Base-by-base conservation (phyloP, 2,888 invertebrate species). In the Trypoxylon attenuatum region DNA sequence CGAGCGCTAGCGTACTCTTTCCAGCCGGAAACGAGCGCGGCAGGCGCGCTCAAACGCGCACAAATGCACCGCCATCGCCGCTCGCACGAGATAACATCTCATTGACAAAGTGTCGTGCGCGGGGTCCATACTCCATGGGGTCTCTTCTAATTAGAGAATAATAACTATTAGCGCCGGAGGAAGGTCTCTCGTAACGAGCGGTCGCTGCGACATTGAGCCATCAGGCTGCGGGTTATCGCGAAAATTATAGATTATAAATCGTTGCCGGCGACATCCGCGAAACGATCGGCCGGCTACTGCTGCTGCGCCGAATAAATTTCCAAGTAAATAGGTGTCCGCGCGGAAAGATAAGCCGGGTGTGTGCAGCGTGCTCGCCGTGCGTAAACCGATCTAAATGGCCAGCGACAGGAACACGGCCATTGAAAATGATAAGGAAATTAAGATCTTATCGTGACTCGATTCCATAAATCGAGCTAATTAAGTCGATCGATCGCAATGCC, bases 91-190 rank as follows among this genome's bases (percentile, higher is more conserved):
- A 76, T 76, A 76, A 63, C 55, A 76, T 76, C 75, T 54, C 58
- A 50, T 73, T 76, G 76, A 76, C 76, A 76, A 73, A 76, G 76
- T 71, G 69, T 71, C 76, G 60, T 38, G 71, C 58, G 55, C 50
- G 39, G 10, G 53, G 13, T 41, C 22, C 55, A 18, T 50, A 56
- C n/a, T 41, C 22, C 55, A 18, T 50, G 55, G 42, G 50, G 71
- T 76, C 64, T 60, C 18, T 33, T 21, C 63, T 68, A 76, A 76
- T 76, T 76, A 76, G 50, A 46, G 64, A 38, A 54, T 51, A 73
- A 75, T 73, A 69, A 69, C 52, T 42, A 70, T 62, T 59, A 13
- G 29, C 0, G 25, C n/a, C 19, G 19, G 16, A 52, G 41, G 39
- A n/a, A n/a, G n/a, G n/a, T n/a, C n/a, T 60, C 23, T 50, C 46